Conservation (phyloP, 2,113 vertebrate species). For the Ciconia stormi region DNA sequence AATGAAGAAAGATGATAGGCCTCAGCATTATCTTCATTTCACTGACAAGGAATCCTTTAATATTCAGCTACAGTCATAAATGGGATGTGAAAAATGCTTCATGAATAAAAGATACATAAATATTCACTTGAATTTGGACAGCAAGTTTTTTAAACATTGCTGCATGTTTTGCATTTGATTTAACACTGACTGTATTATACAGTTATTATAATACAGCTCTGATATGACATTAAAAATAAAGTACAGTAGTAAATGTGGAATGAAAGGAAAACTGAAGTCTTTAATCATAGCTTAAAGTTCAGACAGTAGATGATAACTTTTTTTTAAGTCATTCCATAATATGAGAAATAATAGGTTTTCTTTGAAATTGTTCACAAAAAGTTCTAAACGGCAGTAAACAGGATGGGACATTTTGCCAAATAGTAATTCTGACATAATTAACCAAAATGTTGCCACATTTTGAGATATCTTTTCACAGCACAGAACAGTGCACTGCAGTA, state of each 20-base stretch:
- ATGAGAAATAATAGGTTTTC: neutral
- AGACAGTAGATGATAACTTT: neutral
- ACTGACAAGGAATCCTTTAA: conserved; percentile 17
- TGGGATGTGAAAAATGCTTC: conserved; percentile 7
- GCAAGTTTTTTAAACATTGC: neutral
- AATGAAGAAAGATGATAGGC: neutral
- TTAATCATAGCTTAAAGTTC: conserved; percentile 13
- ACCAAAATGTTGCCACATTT: neutral
- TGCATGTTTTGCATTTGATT: conserved; percentile 23
- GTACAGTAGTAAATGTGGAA: neutral
- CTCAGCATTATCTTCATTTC: neutral
- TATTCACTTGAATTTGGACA: conserved; percentile 37
- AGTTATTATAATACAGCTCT: neutral
- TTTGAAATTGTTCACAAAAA: neutral
- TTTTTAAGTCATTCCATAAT: neutral
- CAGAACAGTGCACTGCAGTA: neutral
- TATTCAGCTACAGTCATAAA: conserved; percentile 38
- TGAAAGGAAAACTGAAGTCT: neutral
- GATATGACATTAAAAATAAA: conserved; percentile 6
- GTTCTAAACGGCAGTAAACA: neutral
- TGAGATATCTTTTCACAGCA: neutral
- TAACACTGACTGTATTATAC: neutral
- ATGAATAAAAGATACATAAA: conserved; percentile 54
- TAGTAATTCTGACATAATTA: neutral
- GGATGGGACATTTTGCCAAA: neutral